These are phyloP conservation scores for Sarcoramphus papa DNA, from an alignment of 2,797 vertebrate genomes.

Conservation along the genomic window DNA sequence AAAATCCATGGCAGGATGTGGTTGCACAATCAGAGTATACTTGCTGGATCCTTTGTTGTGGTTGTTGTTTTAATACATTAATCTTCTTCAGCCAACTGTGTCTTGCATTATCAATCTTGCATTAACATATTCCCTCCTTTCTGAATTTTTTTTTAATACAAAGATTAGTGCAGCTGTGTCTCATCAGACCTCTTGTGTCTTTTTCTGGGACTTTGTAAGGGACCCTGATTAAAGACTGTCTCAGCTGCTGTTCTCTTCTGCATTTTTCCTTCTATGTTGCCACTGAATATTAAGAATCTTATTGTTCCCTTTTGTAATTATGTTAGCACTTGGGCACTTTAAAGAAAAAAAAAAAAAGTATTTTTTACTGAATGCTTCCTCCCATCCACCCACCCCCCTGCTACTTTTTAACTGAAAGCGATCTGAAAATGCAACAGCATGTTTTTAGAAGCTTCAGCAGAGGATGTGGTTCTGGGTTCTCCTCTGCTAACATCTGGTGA, in stretches of 20 bases:
- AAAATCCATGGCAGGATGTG: neutral
- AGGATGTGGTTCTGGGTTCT: neutral
- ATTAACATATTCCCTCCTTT: neutral
- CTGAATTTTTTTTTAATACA: neutral
- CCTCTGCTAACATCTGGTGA: neutral
- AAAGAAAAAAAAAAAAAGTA: neutral
- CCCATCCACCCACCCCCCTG: neutral
- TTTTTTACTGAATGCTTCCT: neutral
- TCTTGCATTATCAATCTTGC: conserved; percentile 23
- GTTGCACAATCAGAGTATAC: neutral
- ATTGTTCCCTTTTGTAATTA: conserved; percentile 29
- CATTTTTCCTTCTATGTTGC: neutral
- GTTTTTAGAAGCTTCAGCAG: neutral
- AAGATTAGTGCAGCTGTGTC: conserved; percentile 53
- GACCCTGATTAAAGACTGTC: conserved; percentile 38
- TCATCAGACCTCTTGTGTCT: conserved; percentile 57
- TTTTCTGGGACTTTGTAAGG: conserved; percentile 44
- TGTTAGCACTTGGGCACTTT: neutral
- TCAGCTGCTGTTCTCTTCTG: conserved; percentile 40
- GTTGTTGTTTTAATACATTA: neutral
- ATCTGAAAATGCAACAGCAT: neutral
- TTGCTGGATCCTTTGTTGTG: neutral
- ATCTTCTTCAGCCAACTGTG: conserved; percentile 36
- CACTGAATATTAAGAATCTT: neutral
- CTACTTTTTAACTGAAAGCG: neutral